Conservation (phyloP, 2,113 vertebrate species). For the Cisticola juncidis region DNA sequence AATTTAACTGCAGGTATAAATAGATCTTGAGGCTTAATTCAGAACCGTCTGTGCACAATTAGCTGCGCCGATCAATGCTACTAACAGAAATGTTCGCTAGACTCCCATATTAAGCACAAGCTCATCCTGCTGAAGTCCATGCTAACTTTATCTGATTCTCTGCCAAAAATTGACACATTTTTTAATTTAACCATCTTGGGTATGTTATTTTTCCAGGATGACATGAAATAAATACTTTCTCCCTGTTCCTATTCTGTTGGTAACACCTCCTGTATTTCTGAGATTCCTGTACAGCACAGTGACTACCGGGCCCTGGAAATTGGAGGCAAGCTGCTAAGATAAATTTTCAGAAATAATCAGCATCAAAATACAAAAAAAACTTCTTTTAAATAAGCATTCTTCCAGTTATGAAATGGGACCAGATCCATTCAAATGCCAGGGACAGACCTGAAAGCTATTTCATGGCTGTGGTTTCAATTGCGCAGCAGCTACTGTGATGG, state of each 20-base stretch:
- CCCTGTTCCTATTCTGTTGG: neutral
- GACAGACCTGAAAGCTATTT: constrained; percentile 31
- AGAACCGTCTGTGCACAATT: neutral
- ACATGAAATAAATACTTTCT: neutral
- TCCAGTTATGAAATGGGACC: neutral
- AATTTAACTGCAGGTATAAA: neutral
- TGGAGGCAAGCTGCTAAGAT: neutral
- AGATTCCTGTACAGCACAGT: neutral
- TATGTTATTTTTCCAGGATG: neutral
- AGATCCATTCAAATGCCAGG: neutral
- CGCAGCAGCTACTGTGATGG: neutral
- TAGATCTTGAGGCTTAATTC: neutral
- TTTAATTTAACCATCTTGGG: neutral
- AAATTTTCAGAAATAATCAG: constrained; percentile 26
- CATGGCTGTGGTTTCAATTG: constrained; percentile 28
- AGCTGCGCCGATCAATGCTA: neutral
- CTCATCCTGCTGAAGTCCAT: neutral
- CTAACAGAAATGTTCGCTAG: neutral
- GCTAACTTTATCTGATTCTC: neutral
- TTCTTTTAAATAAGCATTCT: neutral
- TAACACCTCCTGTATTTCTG: neutral
- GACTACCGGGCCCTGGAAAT: neutral
- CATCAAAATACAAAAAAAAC: neutral
- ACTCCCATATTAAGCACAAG: neutral
- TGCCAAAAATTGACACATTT: neutral